These are phyloP conservation scores for Hemiscyllium ocellatum DNA, from an alignment of 2,113 vertebrate genomes.

Conservation along the genomic window DNA sequence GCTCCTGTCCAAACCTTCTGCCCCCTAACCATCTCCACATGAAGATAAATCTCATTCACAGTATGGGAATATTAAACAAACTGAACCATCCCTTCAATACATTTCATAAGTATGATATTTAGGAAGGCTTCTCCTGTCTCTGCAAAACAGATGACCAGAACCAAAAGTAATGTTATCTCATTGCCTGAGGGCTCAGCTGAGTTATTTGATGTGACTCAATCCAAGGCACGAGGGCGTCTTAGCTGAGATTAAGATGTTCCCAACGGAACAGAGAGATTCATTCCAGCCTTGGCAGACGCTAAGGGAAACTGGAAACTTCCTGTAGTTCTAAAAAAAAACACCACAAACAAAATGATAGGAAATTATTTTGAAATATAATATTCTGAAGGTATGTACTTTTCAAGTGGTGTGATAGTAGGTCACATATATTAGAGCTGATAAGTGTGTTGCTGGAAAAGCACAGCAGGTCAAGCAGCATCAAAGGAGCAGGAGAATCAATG, in stretches of 20 bases:
- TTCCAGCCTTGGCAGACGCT: background rate
- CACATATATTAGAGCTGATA: background rate
- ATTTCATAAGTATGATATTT: background rate
- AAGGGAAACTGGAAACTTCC: background rate
- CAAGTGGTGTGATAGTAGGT: background rate
- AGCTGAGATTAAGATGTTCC: background rate
- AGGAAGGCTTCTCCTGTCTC: background rate
- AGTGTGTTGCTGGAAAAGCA: too few species aligned
- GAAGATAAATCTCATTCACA: background rate
- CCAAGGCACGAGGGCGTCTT: background rate
- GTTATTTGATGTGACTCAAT: background rate
- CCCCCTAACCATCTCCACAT: too few species aligned
- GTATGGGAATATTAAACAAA: background rate
- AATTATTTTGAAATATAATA: background rate
- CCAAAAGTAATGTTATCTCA: background rate
- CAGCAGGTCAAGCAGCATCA: too few species aligned
- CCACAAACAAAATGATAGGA: background rate
- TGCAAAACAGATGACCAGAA: constrained; percentile 1
- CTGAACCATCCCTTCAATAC: background rate
- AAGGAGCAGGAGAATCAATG: too few species aligned
- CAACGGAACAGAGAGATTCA: background rate
- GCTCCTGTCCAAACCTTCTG: background rate
- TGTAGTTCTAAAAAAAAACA: background rate
- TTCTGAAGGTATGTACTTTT: background rate
- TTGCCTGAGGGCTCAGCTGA: background rate